These are phyloP conservation scores for Drosophila mojavensis DNA, from an alignment of 1,140 invertebrate species.

Conservation along the genomic window DNA sequence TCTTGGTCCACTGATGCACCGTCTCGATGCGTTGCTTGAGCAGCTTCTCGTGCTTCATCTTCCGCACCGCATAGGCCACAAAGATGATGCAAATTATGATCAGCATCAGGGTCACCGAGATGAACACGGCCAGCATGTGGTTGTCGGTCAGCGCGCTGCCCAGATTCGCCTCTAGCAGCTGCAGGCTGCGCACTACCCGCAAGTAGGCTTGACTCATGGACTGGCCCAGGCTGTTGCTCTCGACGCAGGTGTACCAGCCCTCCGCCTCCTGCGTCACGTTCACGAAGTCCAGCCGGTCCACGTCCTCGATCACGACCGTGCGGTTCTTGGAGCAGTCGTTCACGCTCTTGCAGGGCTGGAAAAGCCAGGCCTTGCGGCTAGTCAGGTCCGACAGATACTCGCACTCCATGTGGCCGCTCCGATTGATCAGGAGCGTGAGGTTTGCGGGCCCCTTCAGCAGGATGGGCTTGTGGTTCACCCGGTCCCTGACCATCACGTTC, in stretches of 20 bases:
- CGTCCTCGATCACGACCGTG: slow-evolving; percentile 43
- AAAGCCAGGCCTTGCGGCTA: slow-evolving; percentile 70
- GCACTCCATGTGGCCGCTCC: slow-evolving; percentile 69
- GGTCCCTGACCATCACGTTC: slow-evolving; percentile 81
- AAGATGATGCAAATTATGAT: slow-evolving; percentile 57
- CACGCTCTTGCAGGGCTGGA: slow-evolving; percentile 51
- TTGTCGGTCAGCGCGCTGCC: slow-evolving; percentile 40
- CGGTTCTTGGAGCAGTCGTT: slow-evolving; percentile 52
- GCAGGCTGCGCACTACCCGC: slow-evolving; percentile 88
- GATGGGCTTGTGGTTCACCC: slow-evolving; percentile 80
- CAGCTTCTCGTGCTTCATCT: slow-evolving; percentile 85
- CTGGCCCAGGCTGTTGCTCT: slow-evolving; percentile 92
- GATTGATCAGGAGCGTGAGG: slow-evolving; percentile 64
- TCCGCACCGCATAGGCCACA: slow-evolving; percentile 86
- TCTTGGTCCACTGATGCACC: slow-evolving; percentile 94
- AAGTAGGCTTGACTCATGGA: slow-evolving; percentile 93
- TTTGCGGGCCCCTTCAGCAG: slow-evolving; percentile 57
- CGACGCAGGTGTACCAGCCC: slow-evolving; percentile 97
- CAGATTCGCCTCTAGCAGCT: slow-evolving; percentile 38
- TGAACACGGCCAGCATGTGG: slow-evolving; percentile 37
- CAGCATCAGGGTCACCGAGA: slow-evolving; percentile 39
- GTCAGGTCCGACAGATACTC: slow-evolving; percentile 75
- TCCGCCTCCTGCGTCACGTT: slow-evolving; percentile 95
- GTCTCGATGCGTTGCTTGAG: slow-evolving; percentile 92
- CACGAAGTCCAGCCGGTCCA: slow-evolving; percentile 89